Evolutionary conservation across 2,113 vertebrate genomes (phyloP).

Genomic region (Piprites chloris): DNA sequence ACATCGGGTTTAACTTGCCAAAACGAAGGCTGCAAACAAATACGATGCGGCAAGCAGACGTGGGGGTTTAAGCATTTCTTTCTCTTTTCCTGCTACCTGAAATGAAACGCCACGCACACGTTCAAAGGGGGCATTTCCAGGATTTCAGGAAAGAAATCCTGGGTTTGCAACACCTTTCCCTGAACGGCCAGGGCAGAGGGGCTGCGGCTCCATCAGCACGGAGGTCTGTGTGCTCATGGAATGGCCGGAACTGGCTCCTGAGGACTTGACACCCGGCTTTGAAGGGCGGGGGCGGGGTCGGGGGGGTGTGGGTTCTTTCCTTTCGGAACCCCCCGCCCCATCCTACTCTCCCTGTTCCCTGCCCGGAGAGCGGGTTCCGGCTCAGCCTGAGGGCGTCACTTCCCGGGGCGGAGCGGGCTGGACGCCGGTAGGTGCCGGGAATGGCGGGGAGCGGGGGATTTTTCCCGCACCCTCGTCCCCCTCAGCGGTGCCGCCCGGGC

Average conservation of each 20-base stretch:
- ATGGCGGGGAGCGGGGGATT: background rate
- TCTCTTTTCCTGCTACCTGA: background rate
- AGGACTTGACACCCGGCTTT: accelerated
- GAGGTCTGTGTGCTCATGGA: accelerated
- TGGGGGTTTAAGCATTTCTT: background rate
- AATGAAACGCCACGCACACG: accelerated
- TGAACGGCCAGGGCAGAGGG: accelerated
- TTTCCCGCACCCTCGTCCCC: background rate
- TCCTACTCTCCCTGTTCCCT: accelerated
- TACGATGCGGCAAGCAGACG: accelerated
- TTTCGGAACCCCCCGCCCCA: accelerated
- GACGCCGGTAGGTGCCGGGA: background rate
- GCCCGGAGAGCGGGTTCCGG: background rate
- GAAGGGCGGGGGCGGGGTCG: background rate
- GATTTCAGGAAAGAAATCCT: no score
- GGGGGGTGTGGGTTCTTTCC: accelerated
- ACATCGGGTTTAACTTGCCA: background rate
- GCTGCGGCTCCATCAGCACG: accelerated
- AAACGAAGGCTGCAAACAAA: background rate
- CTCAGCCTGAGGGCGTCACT: background rate
- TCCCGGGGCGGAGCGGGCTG: background rate
- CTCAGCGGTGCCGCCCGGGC: background rate
- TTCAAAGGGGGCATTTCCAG: accelerated
- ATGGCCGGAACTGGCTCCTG: background rate
- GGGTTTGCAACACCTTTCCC: background rate